Base-by-base conservation (phyloP, 2,797 vertebrate species). In the Lemur catta region DNA sequence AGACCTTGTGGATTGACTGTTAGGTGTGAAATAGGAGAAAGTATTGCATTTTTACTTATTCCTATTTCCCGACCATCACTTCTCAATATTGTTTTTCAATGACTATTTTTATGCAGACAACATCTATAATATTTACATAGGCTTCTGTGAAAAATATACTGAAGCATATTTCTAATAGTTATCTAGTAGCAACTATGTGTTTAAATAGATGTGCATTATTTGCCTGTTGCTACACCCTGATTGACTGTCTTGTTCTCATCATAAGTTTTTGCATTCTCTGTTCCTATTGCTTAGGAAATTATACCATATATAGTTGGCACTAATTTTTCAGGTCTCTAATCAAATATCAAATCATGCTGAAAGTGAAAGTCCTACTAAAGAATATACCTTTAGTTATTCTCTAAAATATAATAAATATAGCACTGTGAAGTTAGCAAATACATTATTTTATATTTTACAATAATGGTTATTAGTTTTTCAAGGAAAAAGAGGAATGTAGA, bases 241-340 rank as follows among this genome's bases (percentile, higher is more conserved):
- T 43, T 59, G 10, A 57, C 1, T 4, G 48, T 59, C 50, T 59
- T n/a, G 17, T 30, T 72, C 63, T 52, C 52, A 38, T 28, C 38
- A 35, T 4, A 69, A 38, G 30, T 18, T 81, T 69, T 20, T 81
- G 33, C 15, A 30, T 20, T 26, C 41, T 71, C 4, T 35, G 3
- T 48, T 72, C 7, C 7, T n/a, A 22, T 35, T 82, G 69, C 30
- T 41, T 35, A 13, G 15, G 17, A 26, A 28, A 4, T 80, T 28
- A 18, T 4, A 13, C 6, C 4, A 20, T 15, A 26, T 10, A 48
- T 20, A 4, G 22, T 35, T 28, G n/a, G 33, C 1, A 3, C 6
- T 48, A 59, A 72, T 35, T 57, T 33, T 72, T 59, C 41, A 43
- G n/a, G 33, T 48, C 65, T 48, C 41, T 48, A 24, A 22, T 59